Evolutionary conservation across 2,113 vertebrate genomes (phyloP), one percentile per base, ranked within the genome.

Genomic region (Coregonus clupeaformis): DNA sequence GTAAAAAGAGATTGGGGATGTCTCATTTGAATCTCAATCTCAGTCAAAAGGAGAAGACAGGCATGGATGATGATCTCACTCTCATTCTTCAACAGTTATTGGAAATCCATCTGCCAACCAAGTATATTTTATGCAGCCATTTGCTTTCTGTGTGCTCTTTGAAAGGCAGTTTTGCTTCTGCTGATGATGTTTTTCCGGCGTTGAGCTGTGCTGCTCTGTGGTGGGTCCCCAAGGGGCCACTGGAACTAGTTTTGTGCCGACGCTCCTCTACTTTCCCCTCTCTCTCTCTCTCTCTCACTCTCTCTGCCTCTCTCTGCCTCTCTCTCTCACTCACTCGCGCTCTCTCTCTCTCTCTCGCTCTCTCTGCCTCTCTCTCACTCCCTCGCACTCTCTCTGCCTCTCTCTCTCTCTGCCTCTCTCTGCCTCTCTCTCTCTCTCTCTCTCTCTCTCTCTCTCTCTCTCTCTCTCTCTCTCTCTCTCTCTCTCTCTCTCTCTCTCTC

Each of bases 241-340:
- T 45, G 71, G 16, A 62, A 30, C 84, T 91, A 93, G 89, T 94
- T 94, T 91, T 90, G 84, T 89, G 77, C 80, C 86, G 74, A 82
- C 86, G 81, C 71, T 87, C 92, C 88, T 49, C 14, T 49, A 16
- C 14, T 49, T 49, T 49, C 47, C 1, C n/a, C n/a, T n/a, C n/a
- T n/a, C n/a, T n/a, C 4, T 49, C 47, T 47, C 12, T 13, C 45
- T 16, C 47, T 45, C 42, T 12, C 42, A 12, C n/a, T n/a, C n/a
- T n/a, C n/a, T n/a, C n/a, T n/a, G n/a, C n/a, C n/a, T n/a, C n/a
- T n/a, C n/a, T n/a, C n/a, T n/a, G n/a, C n/a, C n/a, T n/a, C n/a
- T n/a, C n/a, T n/a, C n/a, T n/a, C 13, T 47, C 45, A 13, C 45
- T 47, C 45, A 2, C 9, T 6, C 42, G 1, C 42, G 1, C 45